Evolutionary conservation across 2,797 vertebrate genomes (phyloP).

Genomic region (Stomatorhinus walkeri): DNA sequence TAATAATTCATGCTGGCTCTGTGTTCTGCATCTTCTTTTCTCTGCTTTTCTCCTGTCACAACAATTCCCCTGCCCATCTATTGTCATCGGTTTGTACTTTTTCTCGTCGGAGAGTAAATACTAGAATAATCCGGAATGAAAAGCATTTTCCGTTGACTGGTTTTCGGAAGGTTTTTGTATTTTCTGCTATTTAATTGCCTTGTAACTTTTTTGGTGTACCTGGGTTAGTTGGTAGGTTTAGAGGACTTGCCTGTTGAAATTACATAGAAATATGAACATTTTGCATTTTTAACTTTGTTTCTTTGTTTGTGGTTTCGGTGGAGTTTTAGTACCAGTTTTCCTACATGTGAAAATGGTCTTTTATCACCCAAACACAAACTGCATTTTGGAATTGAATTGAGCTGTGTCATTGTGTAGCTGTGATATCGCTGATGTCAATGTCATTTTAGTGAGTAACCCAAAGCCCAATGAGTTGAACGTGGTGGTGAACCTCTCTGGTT

Average conservation of each 20-base stretch:
- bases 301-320: background rate
- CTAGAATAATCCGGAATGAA: background rate
- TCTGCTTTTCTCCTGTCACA: background rate
- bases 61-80: background rate
- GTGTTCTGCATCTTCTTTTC: conserved; percentile 18
- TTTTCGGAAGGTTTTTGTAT: background rate
- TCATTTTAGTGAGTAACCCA: background rate
- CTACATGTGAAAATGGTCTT: background rate
- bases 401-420: background rate
- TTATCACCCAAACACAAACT: background rate
- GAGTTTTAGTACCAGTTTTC: background rate
- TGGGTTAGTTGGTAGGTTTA: background rate
- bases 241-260: background rate
- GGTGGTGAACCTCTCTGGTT: background rate
- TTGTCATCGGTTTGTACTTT: background rate
- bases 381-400: background rate
- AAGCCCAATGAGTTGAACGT: background rate
- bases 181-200: background rate
- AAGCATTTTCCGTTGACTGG: background rate
- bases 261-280: background rate
- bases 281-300: background rate
- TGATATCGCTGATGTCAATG: background rate
- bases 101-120: background rate
- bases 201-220: background rate
- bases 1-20: conserved; percentile 3